A percentile compares a stretch with the other conserved stretches of the same genome.
Conservation (phyloP, 2,113 vertebrate species). For the Toxotes jaculatrix region DNA sequence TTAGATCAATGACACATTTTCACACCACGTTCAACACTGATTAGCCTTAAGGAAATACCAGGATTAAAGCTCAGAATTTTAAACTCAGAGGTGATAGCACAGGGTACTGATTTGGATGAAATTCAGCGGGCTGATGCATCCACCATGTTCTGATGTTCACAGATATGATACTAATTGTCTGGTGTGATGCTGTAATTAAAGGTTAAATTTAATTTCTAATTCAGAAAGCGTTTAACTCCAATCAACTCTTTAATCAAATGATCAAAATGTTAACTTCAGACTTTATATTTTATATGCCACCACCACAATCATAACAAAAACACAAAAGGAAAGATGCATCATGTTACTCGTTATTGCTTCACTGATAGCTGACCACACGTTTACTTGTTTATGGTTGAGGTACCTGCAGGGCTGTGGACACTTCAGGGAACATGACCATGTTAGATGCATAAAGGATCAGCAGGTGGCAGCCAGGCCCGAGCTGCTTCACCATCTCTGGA, state of each 20-base stretch:
- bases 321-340: not conserved
- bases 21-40: not conserved
- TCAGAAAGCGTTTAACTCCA: not conserved
- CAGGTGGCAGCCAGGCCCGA: slow-evolving; percentile 85
- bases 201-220: slow-evolving; percentile 37
- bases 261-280: not conserved
- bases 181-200: slow-evolving; percentile 24
- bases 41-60: not conserved
- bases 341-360: not conserved
- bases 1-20: not conserved
- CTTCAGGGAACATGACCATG: not conserved
- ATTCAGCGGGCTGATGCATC: not conserved
- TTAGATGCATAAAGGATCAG: slow-evolving; percentile 84
- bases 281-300: not conserved
- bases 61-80: not conserved
- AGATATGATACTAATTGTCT: not conserved
- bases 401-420: slow-evolving; percentile 75
- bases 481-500: slow-evolving; percentile 64
- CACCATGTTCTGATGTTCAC: not conserved
- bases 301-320: not conserved
- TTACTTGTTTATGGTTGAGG: not conserved
- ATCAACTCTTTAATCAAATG: slow-evolving; percentile 15
- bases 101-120: not conserved
- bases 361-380: not conserved
- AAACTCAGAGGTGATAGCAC: not conserved